A percentile compares a stretch with the other conserved stretches of the same genome.
Evolutionary conservation across 2,113 vertebrate genomes (phyloP).

Genomic region (Mormyrus iriodes): DNA sequence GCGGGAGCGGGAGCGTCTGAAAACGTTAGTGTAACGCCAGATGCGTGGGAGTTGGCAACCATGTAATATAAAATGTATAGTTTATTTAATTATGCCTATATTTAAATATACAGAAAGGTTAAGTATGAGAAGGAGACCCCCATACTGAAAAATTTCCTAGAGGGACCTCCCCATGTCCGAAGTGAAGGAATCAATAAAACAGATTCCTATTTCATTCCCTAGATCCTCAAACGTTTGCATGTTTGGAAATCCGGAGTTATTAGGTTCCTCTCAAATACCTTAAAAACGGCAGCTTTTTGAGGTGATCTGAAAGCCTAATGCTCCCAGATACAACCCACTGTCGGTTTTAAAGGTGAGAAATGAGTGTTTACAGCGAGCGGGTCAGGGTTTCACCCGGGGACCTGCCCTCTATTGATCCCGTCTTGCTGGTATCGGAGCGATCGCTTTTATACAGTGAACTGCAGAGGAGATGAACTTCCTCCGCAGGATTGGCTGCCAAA

Average conservation of each 20-base stretch:
- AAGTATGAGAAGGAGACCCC: not conserved
- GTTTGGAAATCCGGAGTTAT: not conserved
- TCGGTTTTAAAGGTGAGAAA: conserved; percentile 18
- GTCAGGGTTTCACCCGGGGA: conserved; percentile 18
- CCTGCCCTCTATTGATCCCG: conserved; percentile 18
- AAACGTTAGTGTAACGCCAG: not conserved
- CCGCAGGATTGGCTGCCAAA: not conserved
- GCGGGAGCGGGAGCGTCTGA: not conserved
- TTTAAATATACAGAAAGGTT: not conserved
- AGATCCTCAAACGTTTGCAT: not conserved
- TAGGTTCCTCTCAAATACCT: not conserved
- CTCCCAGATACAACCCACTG: not conserved
- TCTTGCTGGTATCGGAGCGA: not conserved
- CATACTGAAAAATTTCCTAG: not conserved
- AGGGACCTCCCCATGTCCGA: not conserved
- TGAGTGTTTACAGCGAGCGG: conserved; percentile 12
- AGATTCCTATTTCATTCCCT: not conserved
- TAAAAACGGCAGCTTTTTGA: not conserved
- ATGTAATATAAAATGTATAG: not conserved
- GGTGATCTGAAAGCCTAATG: not conserved
- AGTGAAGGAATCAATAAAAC: not conserved
- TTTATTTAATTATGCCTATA: not conserved
- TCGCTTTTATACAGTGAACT: conserved; percentile 15
- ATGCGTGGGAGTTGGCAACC: not conserved
- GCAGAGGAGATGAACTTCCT: conserved; percentile 14